Conservation (phyloP, 2,797 vertebrate species). For the Clamator glandarius region DNA sequence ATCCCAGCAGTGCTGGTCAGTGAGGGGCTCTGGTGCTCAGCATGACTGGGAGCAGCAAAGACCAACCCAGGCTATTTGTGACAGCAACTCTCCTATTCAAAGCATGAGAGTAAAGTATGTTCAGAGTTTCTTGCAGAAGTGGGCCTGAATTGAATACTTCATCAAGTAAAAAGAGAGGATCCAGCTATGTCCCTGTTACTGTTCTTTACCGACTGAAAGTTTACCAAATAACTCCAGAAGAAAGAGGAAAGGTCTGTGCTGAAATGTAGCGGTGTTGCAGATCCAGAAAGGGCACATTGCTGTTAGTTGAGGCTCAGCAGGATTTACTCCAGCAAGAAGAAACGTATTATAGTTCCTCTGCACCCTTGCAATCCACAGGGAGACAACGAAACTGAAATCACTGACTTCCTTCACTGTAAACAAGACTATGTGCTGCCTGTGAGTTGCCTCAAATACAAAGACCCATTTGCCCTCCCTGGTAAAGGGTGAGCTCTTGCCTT, state of each 20-base stretch:
- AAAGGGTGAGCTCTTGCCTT: background rate
- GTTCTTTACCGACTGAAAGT: background rate
- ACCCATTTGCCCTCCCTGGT: background rate
- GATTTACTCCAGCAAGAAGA: background rate
- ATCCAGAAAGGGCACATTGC: background rate
- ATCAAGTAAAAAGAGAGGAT: background rate
- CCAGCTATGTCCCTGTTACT: background rate
- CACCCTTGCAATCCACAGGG: background rate
- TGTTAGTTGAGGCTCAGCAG: background rate
- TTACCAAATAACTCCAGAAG: background rate
- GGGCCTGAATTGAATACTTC: background rate
- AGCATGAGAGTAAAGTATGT: background rate
- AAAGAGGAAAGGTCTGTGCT: background rate
- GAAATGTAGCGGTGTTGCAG: background rate
- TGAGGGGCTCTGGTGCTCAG: background rate
- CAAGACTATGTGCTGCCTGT: accelerated
- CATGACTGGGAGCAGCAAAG: background rate
- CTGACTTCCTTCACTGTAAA: background rate
- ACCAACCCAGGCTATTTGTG: background rate
- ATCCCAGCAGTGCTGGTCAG: background rate
- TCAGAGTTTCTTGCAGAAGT: background rate
- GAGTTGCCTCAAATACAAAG: background rate
- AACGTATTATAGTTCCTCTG: background rate
- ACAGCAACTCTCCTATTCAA: background rate
- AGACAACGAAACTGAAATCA: background rate